Evolutionary conservation across 2,797 vertebrate genomes (phyloP).

Genomic region (Characodon lateralis): DNA sequence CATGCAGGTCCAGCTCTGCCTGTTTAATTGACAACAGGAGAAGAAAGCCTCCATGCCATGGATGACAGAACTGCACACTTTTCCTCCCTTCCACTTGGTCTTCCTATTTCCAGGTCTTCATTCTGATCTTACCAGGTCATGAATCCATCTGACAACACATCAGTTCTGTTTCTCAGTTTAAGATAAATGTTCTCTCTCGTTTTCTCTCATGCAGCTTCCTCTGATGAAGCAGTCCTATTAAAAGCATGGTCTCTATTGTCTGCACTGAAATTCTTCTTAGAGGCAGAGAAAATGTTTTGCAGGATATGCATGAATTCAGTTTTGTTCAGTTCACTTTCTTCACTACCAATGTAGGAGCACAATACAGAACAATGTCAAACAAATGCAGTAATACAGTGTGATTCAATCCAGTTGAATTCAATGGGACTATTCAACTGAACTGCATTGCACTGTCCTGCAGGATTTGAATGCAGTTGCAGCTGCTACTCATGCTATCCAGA

Average conservation of each 20-base stretch:
- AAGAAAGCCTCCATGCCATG: conserved; percentile 60
- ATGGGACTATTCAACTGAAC: neutral
- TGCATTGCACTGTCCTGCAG: neutral
- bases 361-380: neutral
- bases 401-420: neutral
- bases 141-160: conserved; percentile 54
- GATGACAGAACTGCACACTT: conserved; percentile 52
- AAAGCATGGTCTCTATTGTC: conserved; percentile 4
- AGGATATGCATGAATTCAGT: neutral
- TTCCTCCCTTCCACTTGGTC: conserved; percentile 10
- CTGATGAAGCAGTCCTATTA: conserved; percentile 28
- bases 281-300: neutral
- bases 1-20: conserved; percentile 69
- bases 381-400: neutral
- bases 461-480: neutral
- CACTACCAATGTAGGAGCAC: neutral
- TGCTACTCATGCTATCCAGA: neutral
- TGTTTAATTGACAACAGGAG: conserved; percentile 74
- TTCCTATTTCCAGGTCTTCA: conserved; percentile 12
- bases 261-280: neutral
- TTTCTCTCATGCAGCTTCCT: neutral
- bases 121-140: conserved; percentile 61
- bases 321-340: neutral
- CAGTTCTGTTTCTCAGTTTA: conserved; percentile 39
- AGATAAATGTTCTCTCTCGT: conserved; percentile 23